These are phyloP conservation scores for Dasysyrphus albostriatus DNA, from an alignment of 2,888 invertebrate genomes.

Conservation along the genomic window DNA sequence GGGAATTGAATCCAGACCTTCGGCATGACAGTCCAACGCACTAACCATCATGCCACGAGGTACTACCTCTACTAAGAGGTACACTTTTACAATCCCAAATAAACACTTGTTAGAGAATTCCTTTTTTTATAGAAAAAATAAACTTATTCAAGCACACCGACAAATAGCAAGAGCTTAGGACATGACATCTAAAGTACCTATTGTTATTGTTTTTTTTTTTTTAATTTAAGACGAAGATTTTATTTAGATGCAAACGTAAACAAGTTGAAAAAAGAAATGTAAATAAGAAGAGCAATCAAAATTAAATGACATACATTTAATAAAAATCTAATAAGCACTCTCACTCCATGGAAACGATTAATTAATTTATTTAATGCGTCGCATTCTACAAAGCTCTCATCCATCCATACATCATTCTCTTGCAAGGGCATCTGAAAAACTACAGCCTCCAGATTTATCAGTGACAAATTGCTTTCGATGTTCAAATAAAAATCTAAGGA, in stretches of 20 bases:
- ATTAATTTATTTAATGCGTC: constrained; percentile 1
- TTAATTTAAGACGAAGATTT: too few relatives aligned
- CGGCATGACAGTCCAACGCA: too few relatives aligned
- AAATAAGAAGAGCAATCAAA: background rate
- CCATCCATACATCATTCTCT: background rate
- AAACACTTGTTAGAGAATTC: too few relatives aligned
- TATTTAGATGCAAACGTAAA: background rate
- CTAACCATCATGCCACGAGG: too few relatives aligned
- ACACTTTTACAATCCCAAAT: too few relatives aligned
- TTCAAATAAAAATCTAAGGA: constrained; percentile 22
- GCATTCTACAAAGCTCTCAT: background rate
- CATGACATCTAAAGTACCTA: too few relatives aligned
- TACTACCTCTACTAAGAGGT: too few relatives aligned
- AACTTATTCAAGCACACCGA: too few relatives aligned
- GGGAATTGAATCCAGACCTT: too few relatives aligned
- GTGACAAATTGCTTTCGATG: constrained; percentile 40
- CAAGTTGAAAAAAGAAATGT: background rate
- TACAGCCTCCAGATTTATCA: constrained; percentile 9
- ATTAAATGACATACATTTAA: background rate
- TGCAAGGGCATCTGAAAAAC: background rate
- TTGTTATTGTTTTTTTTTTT: too few relatives aligned
- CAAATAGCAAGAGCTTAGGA: too few relatives aligned
- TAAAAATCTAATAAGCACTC: background rate
- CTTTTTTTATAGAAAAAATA: too few relatives aligned
- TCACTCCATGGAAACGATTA: background rate